Percentiles rank a stretch among this genome's conserved stretches.
These are phyloP conservation scores for Alligator sinensis DNA, from an alignment of 2,113 vertebrate genomes.

Conservation along the genomic window DNA sequence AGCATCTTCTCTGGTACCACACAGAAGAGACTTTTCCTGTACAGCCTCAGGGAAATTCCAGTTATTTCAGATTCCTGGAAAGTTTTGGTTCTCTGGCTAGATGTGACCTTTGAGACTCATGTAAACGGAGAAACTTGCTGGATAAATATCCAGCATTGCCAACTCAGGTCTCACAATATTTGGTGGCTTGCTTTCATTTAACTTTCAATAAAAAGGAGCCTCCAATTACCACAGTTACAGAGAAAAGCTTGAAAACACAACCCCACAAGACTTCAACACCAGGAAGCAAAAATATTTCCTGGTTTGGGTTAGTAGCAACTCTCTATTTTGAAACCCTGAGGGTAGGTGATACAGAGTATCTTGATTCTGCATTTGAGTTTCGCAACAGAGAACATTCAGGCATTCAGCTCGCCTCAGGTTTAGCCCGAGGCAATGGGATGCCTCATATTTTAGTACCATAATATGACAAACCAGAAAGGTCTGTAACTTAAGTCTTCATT, in stretches of 20 bases:
- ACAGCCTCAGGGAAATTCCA: not conserved
- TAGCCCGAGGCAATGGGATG: not conserved
- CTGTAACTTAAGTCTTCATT: not conserved
- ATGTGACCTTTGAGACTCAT: too few species aligned
- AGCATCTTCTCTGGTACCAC: too few species aligned
- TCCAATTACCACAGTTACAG: not conserved
- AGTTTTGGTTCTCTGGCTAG: not conserved
- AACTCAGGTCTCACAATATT: accelerated
- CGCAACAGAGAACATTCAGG: not conserved
- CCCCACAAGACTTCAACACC: accelerated
- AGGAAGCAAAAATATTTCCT: not conserved
- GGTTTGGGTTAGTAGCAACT: not conserved
- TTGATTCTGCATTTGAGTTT: not conserved
- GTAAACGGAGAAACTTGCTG: not conserved
- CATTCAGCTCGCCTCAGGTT: not conserved
- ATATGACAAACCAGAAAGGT: not conserved
- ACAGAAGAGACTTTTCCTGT: not conserved
- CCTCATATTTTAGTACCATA: not conserved
- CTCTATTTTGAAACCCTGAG: not conserved
- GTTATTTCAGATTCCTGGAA: not conserved
- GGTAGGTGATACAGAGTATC: not conserved
- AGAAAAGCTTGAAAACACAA: not conserved
- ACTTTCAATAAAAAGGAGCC: not conserved
- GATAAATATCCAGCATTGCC: not conserved
- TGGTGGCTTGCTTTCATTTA: not conserved